Evolutionary conservation across 2,113 vertebrate genomes (phyloP).

Genomic region (Chinchilla lanigera): DNA sequence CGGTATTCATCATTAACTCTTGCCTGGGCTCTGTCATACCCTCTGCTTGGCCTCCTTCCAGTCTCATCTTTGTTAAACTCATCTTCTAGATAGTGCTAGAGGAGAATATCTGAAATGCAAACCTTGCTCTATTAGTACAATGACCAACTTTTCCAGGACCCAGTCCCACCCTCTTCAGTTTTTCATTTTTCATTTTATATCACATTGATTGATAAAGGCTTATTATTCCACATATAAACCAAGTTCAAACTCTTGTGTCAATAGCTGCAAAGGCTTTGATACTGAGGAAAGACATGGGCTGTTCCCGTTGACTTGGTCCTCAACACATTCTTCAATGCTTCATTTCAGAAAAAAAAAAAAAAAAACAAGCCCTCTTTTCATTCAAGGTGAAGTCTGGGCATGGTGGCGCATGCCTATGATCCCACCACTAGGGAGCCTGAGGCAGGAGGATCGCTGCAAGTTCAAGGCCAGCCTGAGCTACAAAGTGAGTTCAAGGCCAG

Average conservation of each 20-base stretch:
- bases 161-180: neutral
- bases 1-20: neutral
- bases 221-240: conserved; percentile 4
- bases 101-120: neutral
- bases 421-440: too few relatives aligned
- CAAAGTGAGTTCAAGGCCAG: too few relatives aligned
- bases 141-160: neutral
- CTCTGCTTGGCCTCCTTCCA: neutral
- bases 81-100: neutral
- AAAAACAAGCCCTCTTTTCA: too few relatives aligned
- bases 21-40: neutral
- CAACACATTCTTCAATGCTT: neutral
- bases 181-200: conserved; percentile 9
- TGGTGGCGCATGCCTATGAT: too few relatives aligned
- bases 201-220: neutral
- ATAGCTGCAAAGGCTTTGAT: neutral
- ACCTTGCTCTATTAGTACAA: neutral
- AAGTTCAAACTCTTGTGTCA: neutral
- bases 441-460: too few relatives aligned
- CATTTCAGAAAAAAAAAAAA: too few relatives aligned
- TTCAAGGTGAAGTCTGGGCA: neutral
- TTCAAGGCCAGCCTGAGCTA: too few relatives aligned
- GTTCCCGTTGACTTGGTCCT: neutral
- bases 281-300: neutral
- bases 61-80: neutral